Percentiles rank a stretch among this genome's conserved stretches.
Conservation (phyloP, 2,113 vertebrate genomes). For the Rhagologus leucostigma region DNA sequence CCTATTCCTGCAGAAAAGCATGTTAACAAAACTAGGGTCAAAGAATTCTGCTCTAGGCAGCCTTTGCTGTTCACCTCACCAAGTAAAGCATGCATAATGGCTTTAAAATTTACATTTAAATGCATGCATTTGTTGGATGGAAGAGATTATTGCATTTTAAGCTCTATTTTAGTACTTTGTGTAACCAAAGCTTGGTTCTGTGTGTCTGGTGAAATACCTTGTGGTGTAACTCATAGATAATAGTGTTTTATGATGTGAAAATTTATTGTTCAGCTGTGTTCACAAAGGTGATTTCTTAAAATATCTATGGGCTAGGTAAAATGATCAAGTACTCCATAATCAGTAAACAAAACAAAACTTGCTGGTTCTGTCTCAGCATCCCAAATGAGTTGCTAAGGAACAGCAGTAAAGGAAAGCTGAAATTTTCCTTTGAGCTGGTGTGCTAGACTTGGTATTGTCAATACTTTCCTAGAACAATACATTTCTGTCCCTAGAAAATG, state of each 20-base stretch:
- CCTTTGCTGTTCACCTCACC: not conserved
- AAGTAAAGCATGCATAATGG: not conserved
- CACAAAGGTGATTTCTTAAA: not conserved
- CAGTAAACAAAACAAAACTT: not conserved
- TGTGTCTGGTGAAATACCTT: not conserved
- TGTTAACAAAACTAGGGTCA: not conserved
- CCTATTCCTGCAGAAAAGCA: not conserved
- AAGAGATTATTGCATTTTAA: not conserved
- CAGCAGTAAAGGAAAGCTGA: not conserved
- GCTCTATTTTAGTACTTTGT: not conserved
- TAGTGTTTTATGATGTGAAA: not conserved
- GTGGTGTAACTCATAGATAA: not conserved
- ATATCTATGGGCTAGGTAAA: not conserved
- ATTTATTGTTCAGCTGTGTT: not conserved
- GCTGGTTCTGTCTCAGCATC: not conserved
- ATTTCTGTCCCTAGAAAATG: not conserved
- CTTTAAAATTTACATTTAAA: not conserved
- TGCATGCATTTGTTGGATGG: not conserved
- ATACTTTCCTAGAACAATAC: not conserved
- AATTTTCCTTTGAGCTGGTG: not conserved
- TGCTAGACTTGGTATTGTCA: not conserved
- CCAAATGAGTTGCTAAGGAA: not conserved
- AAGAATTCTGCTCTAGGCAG: not conserved
- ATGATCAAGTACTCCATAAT: not conserved
- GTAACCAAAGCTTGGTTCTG: not conserved